Percentiles rank a stretch among this genome's conserved stretches.
These are phyloP conservation scores for Papilio machaon DNA, from an alignment of 1,140 invertebrate genomes.

Conservation along the genomic window DNA sequence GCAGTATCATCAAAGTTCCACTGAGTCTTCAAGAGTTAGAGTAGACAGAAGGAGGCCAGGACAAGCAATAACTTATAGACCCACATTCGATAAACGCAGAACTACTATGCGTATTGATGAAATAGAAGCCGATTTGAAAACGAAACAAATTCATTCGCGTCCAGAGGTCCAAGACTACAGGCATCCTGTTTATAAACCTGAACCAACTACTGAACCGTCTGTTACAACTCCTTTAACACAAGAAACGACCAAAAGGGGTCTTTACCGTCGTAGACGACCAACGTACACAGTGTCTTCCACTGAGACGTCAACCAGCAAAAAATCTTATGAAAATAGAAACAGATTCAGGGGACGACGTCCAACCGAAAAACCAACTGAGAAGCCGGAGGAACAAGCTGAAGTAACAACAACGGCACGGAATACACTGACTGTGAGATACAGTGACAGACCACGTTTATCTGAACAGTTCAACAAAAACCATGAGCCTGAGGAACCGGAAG, in stretches of 20 bases:
- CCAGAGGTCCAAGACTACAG: slow-evolving; percentile 68
- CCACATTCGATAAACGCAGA: slow-evolving; percentile 72
- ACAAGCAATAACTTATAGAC: slow-evolving; percentile 76
- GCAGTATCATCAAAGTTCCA: slow-evolving; percentile 68
- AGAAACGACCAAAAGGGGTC: slow-evolving; percentile 64
- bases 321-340: slow-evolving; percentile 70
- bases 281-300: slow-evolving; percentile 64
- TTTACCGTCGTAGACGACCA: slow-evolving; percentile 67
- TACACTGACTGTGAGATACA: slow-evolving; percentile 59
- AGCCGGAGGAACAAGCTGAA: slow-evolving; percentile 63
- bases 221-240: slow-evolving; percentile 47
- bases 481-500: slow-evolving; percentile 67
- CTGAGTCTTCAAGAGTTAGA: slow-evolving; percentile 63
- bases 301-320: slow-evolving; percentile 63
- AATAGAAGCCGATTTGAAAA: slow-evolving; percentile 80
- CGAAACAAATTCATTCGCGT: slow-evolving; percentile 71
- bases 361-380: slow-evolving; percentile 75
- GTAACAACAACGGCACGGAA: slow-evolving; percentile 57
- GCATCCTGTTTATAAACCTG: slow-evolving; percentile 75
- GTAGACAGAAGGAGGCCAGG: slow-evolving; percentile 60
- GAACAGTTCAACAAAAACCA: slow-evolving; percentile 73
- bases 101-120: slow-evolving; percentile 81
- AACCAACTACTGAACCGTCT: slow-evolving; percentile 61
- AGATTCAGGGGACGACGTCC: slow-evolving; percentile 73
- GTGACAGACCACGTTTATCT: slow-evolving; percentile 65